Conservation (phyloP, 2,113 vertebrate species). For the Oncorhynchus mykiss region DNA sequence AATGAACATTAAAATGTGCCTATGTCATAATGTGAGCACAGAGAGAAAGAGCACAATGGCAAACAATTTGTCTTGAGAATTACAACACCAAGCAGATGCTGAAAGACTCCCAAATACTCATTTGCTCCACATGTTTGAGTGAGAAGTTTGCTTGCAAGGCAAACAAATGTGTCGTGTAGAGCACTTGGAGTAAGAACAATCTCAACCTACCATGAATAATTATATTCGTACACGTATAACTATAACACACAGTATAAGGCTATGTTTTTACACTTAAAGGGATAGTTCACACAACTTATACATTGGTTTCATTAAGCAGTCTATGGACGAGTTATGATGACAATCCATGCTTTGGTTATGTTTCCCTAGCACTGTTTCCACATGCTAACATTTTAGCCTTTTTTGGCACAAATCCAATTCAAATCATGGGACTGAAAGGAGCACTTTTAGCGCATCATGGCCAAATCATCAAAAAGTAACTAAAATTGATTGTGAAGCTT, state of each 20-base stretch:
- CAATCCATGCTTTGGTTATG: too few relatives aligned
- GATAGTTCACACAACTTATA: neutral
- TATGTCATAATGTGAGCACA: slow-evolving; percentile 59
- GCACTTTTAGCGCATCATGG: too few relatives aligned
- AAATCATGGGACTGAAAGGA: too few relatives aligned
- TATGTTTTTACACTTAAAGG: too few relatives aligned
- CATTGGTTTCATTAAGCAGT: neutral
- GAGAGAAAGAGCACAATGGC: slow-evolving; percentile 61
- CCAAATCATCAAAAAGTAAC: too few relatives aligned
- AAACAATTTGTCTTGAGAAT: slow-evolving; percentile 56
- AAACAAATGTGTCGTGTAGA: slow-evolving; percentile 39
- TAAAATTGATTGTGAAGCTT: too few relatives aligned
- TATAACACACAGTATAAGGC: too few relatives aligned
- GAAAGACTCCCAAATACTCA: slow-evolving; percentile 20
- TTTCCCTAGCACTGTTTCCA: too few relatives aligned
- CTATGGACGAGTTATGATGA: too few relatives aligned
- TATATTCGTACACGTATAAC: too few relatives aligned
- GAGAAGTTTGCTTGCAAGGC: slow-evolving; percentile 34
- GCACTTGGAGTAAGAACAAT: slow-evolving; percentile 34
- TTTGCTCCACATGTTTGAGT: slow-evolving; percentile 48
- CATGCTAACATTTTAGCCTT: too few relatives aligned
- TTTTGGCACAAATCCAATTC: too few relatives aligned
- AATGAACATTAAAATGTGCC: slow-evolving; percentile 71
- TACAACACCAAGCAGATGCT: slow-evolving; percentile 20
- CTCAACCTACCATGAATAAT: slow-evolving; percentile 10